phyloP scores from a whole-genome alignment of 2,888 invertebrate genomes.

The Teleogryllus oceanicus region DNA sequence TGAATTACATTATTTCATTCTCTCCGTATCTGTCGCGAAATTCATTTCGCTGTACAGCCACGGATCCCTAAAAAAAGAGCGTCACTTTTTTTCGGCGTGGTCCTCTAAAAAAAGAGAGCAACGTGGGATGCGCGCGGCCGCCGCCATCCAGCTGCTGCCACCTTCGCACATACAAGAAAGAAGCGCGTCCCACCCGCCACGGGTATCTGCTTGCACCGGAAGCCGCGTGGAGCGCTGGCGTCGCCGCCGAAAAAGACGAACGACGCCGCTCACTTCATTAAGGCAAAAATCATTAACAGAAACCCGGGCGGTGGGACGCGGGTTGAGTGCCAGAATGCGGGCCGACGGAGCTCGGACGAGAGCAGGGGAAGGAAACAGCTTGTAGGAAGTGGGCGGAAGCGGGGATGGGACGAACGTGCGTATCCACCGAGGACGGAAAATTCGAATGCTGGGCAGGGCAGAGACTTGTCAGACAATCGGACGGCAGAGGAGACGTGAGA shows the following conservation, averaged over 20 bases:
- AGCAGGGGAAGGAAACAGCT: not conserved
- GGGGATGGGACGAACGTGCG: not conserved
- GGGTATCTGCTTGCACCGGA: not conserved
- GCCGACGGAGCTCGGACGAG: no score
- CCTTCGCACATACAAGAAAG: not conserved
- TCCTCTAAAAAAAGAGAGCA: not conserved
- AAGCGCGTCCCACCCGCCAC: not conserved
- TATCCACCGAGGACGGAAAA: no score
- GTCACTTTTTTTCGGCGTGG: not conserved
- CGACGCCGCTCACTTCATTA: not conserved
- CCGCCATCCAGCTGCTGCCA: not conserved
- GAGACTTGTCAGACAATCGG: no score
- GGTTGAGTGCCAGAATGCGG: no score
- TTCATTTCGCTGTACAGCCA: not conserved
- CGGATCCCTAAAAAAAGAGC: not conserved
- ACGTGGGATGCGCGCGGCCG: not conserved
- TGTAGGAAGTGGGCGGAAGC: not conserved
- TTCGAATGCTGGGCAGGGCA: no score
- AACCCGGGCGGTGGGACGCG: not conserved
- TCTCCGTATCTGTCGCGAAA: not conserved
- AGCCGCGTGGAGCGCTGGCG: not conserved
- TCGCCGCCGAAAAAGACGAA: not conserved
- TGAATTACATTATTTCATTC: slow-evolving; percentile 1
- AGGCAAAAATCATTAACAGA: slow-evolving; percentile 4
- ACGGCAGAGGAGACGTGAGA: no score